Evolutionary conservation across 2,888 invertebrate genomes (phyloP), one percentile per base, ranked within the genome.

Genomic region (Himalopsyche anomala): DNA sequence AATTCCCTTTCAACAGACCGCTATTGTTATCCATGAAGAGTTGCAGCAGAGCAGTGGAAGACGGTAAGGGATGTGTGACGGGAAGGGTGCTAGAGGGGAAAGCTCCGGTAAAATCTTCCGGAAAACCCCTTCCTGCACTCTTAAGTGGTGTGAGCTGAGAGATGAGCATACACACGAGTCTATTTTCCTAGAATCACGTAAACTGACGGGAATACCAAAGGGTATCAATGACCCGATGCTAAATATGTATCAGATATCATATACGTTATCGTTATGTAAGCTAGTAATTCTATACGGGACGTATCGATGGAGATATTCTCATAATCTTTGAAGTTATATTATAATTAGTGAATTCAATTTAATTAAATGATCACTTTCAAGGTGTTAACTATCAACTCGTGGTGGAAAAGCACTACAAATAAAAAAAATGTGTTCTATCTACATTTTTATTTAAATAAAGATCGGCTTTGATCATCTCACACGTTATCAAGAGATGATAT

Each of bases 51-150:
- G 80, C 45, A n/a, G n/a, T 80, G 36, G 38, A n/a, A 80, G 45
- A 80, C n/a, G 80, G 28, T 5, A 45, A n/a, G 12, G 40, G 45
- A 19, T 62, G 62, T 62, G 62, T 62, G 62, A n/a, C 28, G 28
- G 19, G 62, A 62, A 62, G 19, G 62, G 62, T 62, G 62, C 62
- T n/a, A 62, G n/a, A 8, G 62, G 62, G 36, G 17, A 36, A n/a
- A 80, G 80, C 80, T 80, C 80, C 80, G 80, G 80, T 80, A 80
- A 80, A 80, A 80, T 80, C 80, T 80, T 80, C 80, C 80, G 80
- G 80, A 11, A 80, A 45, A 45, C 80, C 45, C 40, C 12, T 80
- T 80, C 80, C 80, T 80, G 80, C 36, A 80, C 80, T 45, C 80
- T 80, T 80, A 80, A 80, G 80, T 80, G 19, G 62, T 62, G 62